A percentile compares a stretch with the other conserved stretches of the same genome.
Evolutionary conservation across 2,113 vertebrate species (phyloP).

Genomic region (Malurus alboscapulatus): DNA sequence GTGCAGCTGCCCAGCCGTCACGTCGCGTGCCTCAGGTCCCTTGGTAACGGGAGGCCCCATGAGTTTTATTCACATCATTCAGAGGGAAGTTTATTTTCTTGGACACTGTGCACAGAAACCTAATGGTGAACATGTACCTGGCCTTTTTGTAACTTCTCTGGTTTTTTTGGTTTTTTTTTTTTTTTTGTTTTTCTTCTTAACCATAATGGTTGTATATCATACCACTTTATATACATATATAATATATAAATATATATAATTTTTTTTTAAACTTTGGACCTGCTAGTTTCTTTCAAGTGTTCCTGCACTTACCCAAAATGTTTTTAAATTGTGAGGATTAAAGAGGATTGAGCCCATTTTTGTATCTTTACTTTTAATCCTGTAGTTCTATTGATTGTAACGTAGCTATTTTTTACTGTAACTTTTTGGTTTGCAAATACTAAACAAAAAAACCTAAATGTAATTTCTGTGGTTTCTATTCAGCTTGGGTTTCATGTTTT

Average conservation of each 20-base stretch:
- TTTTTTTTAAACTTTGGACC: conserved; percentile 64
- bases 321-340: conserved; percentile 73
- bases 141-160: conserved; percentile 38
- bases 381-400: conserved; percentile 70
- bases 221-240: conserved; percentile 67
- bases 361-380: conserved; percentile 68
- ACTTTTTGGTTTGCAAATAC: conserved; percentile 81
- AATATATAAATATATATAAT: conserved; percentile 65
- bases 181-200: conserved; percentile 28
- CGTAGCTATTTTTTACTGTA: conserved; percentile 82
- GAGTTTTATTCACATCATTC: conserved; percentile 30
- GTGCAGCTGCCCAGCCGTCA: neutral
- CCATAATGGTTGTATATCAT: conserved; percentile 61
- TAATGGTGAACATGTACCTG: conserved; percentile 44
- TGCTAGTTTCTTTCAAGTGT: conserved; percentile 56
- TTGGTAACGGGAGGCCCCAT: conserved; percentile 24
- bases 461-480: conserved; percentile 92
- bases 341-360: conserved; percentile 64
- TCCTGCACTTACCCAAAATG: conserved; percentile 69
- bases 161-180: neutral
- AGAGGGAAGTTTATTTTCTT: conserved; percentile 54
- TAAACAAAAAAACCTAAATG: conserved; percentile 84
- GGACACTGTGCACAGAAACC: conserved; percentile 51
- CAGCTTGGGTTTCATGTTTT: conserved; percentile 95
- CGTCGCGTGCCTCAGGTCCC: conserved; percentile 28